These are phyloP conservation scores for Carlito syrichta DNA, from an alignment of 2,113 vertebrate species.

Conservation along the genomic window DNA sequence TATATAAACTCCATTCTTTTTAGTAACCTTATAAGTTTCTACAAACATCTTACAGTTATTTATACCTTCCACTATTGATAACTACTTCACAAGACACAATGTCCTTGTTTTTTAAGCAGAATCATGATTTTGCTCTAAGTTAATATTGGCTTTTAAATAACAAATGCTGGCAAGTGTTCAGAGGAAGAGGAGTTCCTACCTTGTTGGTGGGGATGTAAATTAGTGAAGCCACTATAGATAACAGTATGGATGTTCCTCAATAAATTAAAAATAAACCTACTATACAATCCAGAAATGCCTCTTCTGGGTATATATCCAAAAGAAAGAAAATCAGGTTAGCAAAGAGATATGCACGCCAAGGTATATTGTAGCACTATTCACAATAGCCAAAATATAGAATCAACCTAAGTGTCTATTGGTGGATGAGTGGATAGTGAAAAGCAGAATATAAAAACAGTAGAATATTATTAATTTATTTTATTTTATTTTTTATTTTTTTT, in stretches of 20 bases:
- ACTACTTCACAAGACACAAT: neutral
- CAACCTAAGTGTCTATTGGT: neutral
- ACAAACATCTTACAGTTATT: neutral
- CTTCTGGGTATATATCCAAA: neutral
- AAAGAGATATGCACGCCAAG: neutral
- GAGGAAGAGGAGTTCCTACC: no score
- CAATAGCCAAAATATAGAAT: neutral
- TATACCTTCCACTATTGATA: neutral
- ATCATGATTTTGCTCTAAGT: neutral
- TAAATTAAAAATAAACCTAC: neutral
- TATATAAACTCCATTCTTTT: neutral
- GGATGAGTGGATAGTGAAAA: neutral
- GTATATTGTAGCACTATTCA: neutral
- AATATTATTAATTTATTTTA: no score
- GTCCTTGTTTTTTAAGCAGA: neutral
- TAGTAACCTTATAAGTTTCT: neutral
- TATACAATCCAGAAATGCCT: neutral
- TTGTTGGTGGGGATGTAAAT: neutral
- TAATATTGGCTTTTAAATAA: neutral
- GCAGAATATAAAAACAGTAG: no score
- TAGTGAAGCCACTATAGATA: no score
- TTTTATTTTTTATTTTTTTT: no score
- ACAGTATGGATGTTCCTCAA: no score
- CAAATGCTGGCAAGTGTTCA: neutral
- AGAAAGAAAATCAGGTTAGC: neutral